Percentiles rank a stretch among this genome's conserved stretches.
Conservation (phyloP, 2,888 invertebrate species). For the Myopa testacea region DNA sequence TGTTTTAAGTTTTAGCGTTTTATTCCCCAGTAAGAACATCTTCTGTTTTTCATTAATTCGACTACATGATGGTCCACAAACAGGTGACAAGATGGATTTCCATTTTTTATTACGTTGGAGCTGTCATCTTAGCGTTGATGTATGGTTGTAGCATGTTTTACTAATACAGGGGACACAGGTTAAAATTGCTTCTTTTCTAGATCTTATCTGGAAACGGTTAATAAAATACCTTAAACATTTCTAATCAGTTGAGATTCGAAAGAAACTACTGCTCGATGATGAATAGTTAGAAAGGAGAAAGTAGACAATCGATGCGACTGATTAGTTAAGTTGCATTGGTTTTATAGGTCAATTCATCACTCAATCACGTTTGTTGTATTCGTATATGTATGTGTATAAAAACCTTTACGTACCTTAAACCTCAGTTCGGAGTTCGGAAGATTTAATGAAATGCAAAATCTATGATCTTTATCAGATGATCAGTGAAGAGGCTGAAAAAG, state of each 20-base stretch:
- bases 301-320: not conserved
- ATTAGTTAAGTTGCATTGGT: not conserved
- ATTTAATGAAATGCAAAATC: no score
- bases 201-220: not conserved
- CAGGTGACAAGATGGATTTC: conserved; percentile 33
- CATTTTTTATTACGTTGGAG: not conserved
- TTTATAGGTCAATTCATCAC: not conserved
- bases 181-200: not conserved
- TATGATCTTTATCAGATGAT: no score
- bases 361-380: not conserved
- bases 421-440: no score
- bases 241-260: not conserved
- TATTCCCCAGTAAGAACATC: conserved; percentile 13
- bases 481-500: no score
- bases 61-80: conserved; percentile 19
- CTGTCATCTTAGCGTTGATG: conserved; percentile 26
- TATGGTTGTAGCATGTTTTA: conserved; percentile 21
- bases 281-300: not conserved
- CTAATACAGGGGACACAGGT: conserved; percentile 9
- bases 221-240: not conserved
- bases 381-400: not conserved
- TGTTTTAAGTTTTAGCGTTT: conserved; percentile 23
- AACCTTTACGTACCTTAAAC: not conserved
- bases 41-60: conserved; percentile 33
- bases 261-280: not conserved